Conservation (phyloP, 2,113 vertebrate genomes). For the Calypte anna region DNA sequence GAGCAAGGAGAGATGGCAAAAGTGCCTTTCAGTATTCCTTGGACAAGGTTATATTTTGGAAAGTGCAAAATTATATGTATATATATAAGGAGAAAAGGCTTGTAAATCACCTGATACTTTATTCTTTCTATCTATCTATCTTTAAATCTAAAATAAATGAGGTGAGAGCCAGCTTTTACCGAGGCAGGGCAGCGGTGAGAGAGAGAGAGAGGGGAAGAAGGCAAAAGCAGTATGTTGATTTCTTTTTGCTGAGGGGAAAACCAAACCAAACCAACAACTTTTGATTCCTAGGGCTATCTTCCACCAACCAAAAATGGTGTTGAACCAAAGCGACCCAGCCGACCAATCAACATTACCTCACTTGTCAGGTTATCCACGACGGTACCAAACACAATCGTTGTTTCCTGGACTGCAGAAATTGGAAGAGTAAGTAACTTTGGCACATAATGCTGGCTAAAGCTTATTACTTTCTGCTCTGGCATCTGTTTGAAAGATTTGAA, state of each 20-base stretch:
- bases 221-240: neutral
- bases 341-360: conserved; percentile 99
- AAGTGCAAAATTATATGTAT: neutral
- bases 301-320: conserved; percentile 99
- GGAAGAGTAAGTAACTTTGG: conserved; percentile 85
- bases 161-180: neutral
- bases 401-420: conserved; percentile 97
- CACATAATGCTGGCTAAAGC: neutral
- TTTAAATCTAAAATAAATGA: neutral
- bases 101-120: neutral
- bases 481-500: neutral
- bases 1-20: neutral
- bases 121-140: neutral
- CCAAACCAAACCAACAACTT: neutral
- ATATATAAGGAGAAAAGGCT: neutral
- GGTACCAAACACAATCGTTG: conserved; percentile 96
- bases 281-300: conserved; percentile 89
- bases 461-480: neutral
- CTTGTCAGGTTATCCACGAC: conserved; percentile 95
- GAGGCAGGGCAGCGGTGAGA: neutral
- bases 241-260: neutral
- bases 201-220: neutral
- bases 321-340: conserved; percentile 98
- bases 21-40: neutral
- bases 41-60: neutral